These are phyloP conservation scores for Actinia tenebrosa DNA, from an alignment of 64 coral and sea anemone genomes.

Conservation along the genomic window DNA sequence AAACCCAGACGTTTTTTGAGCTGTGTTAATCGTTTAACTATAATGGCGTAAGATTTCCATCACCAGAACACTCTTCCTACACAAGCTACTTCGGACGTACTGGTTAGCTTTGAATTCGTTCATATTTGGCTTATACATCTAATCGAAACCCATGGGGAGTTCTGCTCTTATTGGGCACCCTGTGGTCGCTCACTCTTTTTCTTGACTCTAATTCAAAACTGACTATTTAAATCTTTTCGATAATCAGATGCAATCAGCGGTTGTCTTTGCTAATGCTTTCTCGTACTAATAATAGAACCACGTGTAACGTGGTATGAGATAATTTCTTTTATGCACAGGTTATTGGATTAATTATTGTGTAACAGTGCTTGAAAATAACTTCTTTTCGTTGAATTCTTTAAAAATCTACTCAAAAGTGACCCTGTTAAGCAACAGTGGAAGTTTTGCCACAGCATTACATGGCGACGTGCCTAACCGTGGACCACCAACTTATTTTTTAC, in stretches of 20 bases:
- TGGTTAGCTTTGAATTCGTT: background rate
- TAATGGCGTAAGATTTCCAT: no score
- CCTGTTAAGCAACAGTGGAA: no score
- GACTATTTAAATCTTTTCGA: background rate
- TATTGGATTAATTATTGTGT: background rate
- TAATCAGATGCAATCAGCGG: background rate
- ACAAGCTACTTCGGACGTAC: background rate
- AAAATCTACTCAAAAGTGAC: no score
- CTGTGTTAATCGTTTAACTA: no score
- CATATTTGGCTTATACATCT: background rate
- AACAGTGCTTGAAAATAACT: background rate
- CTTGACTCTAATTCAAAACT: background rate
- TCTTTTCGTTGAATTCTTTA: no score
- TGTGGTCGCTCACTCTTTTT: conserved; percentile 11
- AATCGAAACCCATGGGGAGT: background rate
- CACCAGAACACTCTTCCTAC: background rate
- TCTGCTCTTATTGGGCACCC: background rate
- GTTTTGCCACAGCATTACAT: no score
- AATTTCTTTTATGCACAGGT: no score
- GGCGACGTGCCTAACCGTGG: no score
- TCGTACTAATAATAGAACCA: background rate
- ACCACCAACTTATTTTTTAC: no score
- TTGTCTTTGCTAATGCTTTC: conserved; percentile 25
- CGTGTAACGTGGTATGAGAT: no score
- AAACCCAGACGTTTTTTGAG: no score